Conservation (phyloP, 2,888 invertebrate genomes). For the Agonopterix subpropinquella region DNA sequence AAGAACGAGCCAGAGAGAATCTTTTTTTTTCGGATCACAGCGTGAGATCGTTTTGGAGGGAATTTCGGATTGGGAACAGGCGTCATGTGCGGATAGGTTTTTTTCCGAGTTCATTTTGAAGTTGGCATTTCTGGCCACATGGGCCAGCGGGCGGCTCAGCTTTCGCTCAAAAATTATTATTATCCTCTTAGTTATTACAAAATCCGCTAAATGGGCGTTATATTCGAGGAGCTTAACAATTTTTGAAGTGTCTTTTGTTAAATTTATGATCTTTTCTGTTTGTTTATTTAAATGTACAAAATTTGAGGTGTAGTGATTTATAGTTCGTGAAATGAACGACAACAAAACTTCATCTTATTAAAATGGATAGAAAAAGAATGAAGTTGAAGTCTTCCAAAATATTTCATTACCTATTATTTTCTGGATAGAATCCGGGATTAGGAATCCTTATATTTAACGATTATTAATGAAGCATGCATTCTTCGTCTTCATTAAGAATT, state of each 20-base stretch:
- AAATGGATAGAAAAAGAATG: too few species aligned
- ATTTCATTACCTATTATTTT: too few species aligned
- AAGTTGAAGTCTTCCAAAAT: too few species aligned
- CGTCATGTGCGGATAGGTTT: slow-evolving; percentile 56
- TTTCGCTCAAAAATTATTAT: slow-evolving; percentile 48
- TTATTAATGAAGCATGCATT: too few species aligned
- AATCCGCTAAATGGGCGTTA: slow-evolving; percentile 47
- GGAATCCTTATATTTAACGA: too few species aligned
- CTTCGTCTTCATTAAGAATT: too few species aligned
- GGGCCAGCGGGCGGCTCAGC: slow-evolving; percentile 28
- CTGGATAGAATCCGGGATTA: too few species aligned
- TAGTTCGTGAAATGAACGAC: background rate
- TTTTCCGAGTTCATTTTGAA: slow-evolving; percentile 29
- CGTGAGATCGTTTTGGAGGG: slow-evolving; percentile 71
- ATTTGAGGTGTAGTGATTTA: slow-evolving; percentile 19
- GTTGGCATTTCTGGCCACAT: slow-evolving; percentile 37
- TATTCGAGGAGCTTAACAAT: slow-evolving; percentile 24
- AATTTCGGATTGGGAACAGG: slow-evolving; percentile 64
- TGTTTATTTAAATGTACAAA: slow-evolving; percentile 41
- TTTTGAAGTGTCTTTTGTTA: slow-evolving; percentile 29
- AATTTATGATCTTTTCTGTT: slow-evolving; percentile 34
- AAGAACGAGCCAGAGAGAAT: slow-evolving; percentile 38
- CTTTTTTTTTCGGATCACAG: slow-evolving; percentile 57
- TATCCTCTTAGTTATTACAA: slow-evolving; percentile 40
- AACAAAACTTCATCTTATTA: too few species aligned